Evolutionary conservation across 2,888 invertebrate genomes (phyloP).

Genomic region (Coelogynopora nodosa): DNA sequence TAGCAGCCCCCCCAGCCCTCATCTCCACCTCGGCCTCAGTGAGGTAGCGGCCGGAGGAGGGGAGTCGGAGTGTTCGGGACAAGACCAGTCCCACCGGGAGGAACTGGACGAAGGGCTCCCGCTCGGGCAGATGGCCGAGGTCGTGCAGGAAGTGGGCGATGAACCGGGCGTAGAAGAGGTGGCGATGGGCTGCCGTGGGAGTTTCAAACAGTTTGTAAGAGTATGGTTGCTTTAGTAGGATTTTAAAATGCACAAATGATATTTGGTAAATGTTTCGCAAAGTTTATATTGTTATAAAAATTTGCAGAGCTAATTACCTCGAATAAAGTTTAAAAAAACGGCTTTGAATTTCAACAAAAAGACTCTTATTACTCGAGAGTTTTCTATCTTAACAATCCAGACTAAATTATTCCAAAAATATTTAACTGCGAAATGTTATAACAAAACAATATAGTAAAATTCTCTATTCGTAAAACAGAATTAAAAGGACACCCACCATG

Average conservation of each 20-base stretch:
- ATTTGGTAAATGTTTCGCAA: too few relatives aligned
- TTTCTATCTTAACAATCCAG: too few relatives aligned
- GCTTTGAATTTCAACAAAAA: too few relatives aligned
- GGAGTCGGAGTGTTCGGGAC: constrained; percentile 63
- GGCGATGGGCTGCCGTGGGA: constrained; percentile 71
- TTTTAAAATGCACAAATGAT: background rate
- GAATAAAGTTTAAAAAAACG: too few relatives aligned
- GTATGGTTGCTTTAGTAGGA: background rate
- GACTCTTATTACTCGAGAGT: too few relatives aligned
- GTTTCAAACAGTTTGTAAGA: background rate
- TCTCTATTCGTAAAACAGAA: background rate
- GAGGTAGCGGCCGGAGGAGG: constrained; percentile 76
- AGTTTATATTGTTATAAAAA: too few relatives aligned
- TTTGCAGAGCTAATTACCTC: too few relatives aligned
- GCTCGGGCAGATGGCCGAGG: constrained; percentile 68
- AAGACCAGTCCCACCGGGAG: constrained; percentile 83
- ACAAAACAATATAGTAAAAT: background rate
- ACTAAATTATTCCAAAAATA: too few relatives aligned
- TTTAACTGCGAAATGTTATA: background rate
- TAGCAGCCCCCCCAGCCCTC: background rate
- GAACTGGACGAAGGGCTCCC: constrained; percentile 85
- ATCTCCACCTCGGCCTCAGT: constrained; percentile 66
- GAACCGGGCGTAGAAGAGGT: constrained; percentile 94
- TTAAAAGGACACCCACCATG: constrained; percentile 67
- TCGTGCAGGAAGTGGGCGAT: constrained; percentile 79